Conservation (phyloP, 2,888 invertebrate genomes). For the Portevinia maculata region DNA sequence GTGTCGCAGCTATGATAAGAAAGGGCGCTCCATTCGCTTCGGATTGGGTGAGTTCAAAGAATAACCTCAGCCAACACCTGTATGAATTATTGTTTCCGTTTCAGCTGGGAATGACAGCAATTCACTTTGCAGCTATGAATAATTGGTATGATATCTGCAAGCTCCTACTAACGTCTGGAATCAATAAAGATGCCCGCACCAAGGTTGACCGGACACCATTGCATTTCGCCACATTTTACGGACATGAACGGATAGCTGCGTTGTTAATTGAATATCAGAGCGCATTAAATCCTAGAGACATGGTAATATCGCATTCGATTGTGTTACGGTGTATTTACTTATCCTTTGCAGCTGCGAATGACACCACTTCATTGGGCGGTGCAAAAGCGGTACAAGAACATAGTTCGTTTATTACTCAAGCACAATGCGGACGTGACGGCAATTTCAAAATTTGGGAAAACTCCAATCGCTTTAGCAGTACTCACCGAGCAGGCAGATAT, state of each 20-base stretch:
- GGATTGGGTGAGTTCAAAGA: slow-evolving; percentile 89
- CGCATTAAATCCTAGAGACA: slow-evolving; percentile 89
- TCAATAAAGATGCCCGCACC: slow-evolving; percentile 93
- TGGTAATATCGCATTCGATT: slow-evolving; percentile 84
- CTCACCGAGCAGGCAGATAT: slow-evolving; percentile 87
- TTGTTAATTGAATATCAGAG: slow-evolving; percentile 88
- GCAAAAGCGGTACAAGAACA: slow-evolving; percentile 89
- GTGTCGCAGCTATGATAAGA: slow-evolving; percentile 90
- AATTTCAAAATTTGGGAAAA: slow-evolving; percentile 89
- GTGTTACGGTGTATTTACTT: not conserved
- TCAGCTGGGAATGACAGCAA: slow-evolving; percentile 93
- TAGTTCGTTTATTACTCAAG: slow-evolving; percentile 88
- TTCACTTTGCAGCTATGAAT: slow-evolving; percentile 93
- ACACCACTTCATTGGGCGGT: slow-evolving; percentile 98
- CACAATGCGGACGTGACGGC: slow-evolving; percentile 88
- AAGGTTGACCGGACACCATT: slow-evolving; percentile 96
- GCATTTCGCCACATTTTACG: slow-evolving; percentile 94
- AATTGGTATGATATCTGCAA: slow-evolving; percentile 92
- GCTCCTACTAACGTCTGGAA: slow-evolving; percentile 92
- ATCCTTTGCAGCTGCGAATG: slow-evolving; percentile 88
- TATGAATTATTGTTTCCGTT: slow-evolving; percentile 14
- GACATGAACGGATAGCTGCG: slow-evolving; percentile 89
- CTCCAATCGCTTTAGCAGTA: slow-evolving; percentile 87
- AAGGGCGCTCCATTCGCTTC: slow-evolving; percentile 96
- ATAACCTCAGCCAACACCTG: too few relatives aligned